phyloP scores from a whole-genome alignment of 2,113 vertebrate genomes.

The Pseudorasbora parva region DNA sequence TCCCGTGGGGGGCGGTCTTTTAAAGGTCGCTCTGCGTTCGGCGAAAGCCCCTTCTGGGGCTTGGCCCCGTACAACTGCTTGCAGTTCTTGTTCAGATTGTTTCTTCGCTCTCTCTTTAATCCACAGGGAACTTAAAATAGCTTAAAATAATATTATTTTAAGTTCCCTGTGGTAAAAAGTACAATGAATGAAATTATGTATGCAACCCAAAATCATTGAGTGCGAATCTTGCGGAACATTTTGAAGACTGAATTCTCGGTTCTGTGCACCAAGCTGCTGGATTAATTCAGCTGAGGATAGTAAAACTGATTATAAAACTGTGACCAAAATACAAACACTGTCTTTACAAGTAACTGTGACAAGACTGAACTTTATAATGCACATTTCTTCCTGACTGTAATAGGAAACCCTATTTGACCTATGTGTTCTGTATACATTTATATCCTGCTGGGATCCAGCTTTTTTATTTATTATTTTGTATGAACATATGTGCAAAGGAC shows the following conservation, averaged over 20 bases:
- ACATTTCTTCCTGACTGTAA: background rate
- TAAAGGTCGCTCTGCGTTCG: no score
- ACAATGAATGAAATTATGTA: background rate
- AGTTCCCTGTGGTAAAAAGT: background rate
- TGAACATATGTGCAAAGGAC: no score
- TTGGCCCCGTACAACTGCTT: no score
- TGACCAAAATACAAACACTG: slow-evolving; percentile 2
- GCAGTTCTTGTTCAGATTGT: no score
- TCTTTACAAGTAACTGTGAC: background rate
- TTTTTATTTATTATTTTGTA: no score
- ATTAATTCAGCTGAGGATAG: background rate
- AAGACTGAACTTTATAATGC: background rate
- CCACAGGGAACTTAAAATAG: background rate
- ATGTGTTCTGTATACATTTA: background rate
- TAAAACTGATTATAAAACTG: background rate
- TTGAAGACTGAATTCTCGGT: background rate
- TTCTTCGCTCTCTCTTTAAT: background rate
- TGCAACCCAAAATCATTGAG: background rate
- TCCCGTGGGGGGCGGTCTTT: no score
- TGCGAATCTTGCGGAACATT: background rate
- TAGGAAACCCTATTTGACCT: background rate
- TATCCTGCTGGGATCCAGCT: background rate
- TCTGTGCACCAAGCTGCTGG: background rate
- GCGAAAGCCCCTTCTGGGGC: no score
- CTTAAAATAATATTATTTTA: background rate